Evolutionary conservation across 2,797 vertebrate species (phyloP), one percentile per base, ranked within the genome.

Genomic region (Gambelia wislizenii): DNA sequence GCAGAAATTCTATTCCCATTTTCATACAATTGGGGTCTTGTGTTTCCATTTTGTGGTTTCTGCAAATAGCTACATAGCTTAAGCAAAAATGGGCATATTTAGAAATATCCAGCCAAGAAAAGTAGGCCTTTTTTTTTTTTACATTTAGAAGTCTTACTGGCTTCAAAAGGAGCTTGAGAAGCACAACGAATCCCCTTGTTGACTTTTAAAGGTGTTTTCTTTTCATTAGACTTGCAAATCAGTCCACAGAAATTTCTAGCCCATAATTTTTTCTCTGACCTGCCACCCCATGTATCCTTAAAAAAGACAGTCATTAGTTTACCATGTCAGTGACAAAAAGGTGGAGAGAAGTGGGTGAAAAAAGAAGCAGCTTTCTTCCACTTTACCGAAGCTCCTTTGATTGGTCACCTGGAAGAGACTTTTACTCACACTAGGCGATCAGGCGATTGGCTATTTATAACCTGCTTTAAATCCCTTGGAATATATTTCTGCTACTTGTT

Each of bases 171-270:
- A 91, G 67, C 22, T 44, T 64, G 61, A 1, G 81, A 64, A 92
- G 80, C 69, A 95, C 85, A 95, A 92, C 85, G 86, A 93, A 89
- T 78, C 85, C 91, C 83, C 92, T 42, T 91, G 70, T 64, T 93
- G 88, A 44, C 47, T 78, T 67, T 39, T 9, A 2, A 83, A 75
- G 52, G 69, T 44, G 30, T 27, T 72, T 44, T 42, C 76, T 70
- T 56, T 87, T 80, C 49, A 69, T 77, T 70, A 70, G 76, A 70
- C n/a, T 54, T 49, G 20, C n/a, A 87, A 79, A 86, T 79, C 78
- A 30, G 44, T 52, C 75, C 22, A 49, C 76, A 86, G 33, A 78
- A 27, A 44, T 49, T 30, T 16, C 52, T 59, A 59, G 39, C 52
- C 84, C 69, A 75, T 78, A 49, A n/a, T 85, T 86, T 77, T n/a